These are phyloP conservation scores for Cenopis cana DNA, from an alignment of 2,888 invertebrate genomes.

Conservation along the genomic window DNA sequence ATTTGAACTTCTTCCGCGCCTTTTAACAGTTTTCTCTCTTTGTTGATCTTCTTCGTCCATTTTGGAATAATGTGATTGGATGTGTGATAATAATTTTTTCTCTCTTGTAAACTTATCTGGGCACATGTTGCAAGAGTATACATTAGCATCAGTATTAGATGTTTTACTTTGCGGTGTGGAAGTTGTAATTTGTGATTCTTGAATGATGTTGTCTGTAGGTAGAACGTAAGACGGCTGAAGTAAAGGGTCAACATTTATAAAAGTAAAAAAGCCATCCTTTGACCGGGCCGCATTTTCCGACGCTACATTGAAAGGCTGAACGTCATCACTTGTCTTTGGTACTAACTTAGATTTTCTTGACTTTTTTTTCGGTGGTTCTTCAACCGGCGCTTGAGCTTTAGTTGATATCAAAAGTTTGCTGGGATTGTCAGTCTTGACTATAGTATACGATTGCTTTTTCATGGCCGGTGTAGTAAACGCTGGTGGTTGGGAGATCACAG, in stretches of 20 bases:
- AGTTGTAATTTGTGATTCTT: conserved; percentile 78
- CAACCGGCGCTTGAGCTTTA: conserved; percentile 60
- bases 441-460: conserved; percentile 78
- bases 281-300: conserved; percentile 62
- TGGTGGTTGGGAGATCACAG: conserved; percentile 49
- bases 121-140: conserved; percentile 76
- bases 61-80: conserved; percentile 74
- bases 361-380: conserved; percentile 62
- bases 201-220: conserved; percentile 75
- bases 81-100: conserved; percentile 75
- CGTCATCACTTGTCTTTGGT: conserved; percentile 40
- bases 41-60: conserved; percentile 71
- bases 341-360: conserved; percentile 58
- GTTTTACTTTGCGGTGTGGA: conserved; percentile 60
- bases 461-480: conserved; percentile 70
- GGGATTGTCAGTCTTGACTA: conserved; percentile 77
- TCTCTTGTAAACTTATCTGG: conserved; percentile 71
- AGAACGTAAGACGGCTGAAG: conserved; percentile 76
- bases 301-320: conserved; percentile 63
- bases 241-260: conserved; percentile 78
- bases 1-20: conserved; percentile 46
- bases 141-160: conserved; percentile 57
- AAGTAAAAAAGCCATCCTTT: conserved; percentile 73
- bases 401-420: conserved; percentile 79
- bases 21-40: conserved; percentile 53